A percentile compares a stretch with the other conserved stretches of the same genome.
Evolutionary conservation across 2,797 vertebrate genomes (phyloP).

Genomic region (Chaetophractus vellerosus): DNA sequence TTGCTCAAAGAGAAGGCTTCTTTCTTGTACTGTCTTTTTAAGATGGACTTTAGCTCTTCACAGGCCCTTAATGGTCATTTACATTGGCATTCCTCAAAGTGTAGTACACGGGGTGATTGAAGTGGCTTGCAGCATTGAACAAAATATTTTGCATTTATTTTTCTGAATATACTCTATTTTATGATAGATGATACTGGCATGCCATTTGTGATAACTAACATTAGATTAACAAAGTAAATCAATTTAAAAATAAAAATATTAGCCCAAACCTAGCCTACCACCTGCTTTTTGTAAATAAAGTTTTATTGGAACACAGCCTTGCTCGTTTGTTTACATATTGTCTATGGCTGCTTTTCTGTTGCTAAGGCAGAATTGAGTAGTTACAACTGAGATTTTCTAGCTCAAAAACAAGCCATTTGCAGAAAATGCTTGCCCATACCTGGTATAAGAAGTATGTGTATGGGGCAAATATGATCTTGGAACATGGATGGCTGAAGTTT

Average conservation of each 20-base stretch:
- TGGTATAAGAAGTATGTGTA: neutral
- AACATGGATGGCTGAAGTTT: neutral
- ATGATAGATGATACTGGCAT: neutral
- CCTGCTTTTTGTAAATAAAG: neutral
- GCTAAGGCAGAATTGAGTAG: neutral
- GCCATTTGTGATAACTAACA: neutral
- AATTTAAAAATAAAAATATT: constrained; percentile 56
- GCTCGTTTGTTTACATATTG: neutral
- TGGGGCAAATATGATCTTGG: neutral
- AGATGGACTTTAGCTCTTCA: neutral
- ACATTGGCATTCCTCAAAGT: constrained; percentile 5
- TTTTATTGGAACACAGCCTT: neutral
- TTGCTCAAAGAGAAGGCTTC: neutral
- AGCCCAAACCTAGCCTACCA: neutral
- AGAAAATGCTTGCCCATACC: neutral
- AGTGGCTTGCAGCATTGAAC: neutral
- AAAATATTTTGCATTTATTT: constrained; percentile 32
- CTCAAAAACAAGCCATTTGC: neutral
- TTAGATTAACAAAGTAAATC: constrained; percentile 1
- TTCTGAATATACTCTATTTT: neutral
- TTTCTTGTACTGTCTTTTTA: neutral
- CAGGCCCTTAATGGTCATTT: neutral
- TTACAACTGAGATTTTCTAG: neutral
- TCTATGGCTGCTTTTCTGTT: neutral
- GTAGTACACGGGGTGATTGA: neutral